Conservation (phyloP, 1,140 invertebrate species). For the Heliothis subflexa region DNA sequence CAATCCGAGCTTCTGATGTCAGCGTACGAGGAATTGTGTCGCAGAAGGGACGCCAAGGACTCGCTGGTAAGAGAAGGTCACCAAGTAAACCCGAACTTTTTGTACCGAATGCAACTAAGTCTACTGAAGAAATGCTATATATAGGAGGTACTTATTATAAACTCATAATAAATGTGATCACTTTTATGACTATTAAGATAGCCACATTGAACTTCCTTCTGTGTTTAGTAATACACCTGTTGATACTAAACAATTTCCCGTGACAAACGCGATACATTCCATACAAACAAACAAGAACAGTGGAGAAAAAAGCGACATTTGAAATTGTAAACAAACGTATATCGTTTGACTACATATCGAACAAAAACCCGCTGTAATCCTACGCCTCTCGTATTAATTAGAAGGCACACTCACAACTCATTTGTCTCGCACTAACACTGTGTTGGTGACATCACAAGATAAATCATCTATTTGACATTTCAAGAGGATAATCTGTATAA, state of each 20-base stretch:
- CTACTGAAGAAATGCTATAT: too few relatives aligned
- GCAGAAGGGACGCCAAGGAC: constrained; percentile 46
- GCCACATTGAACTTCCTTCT: too few relatives aligned
- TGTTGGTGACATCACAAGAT: constrained; percentile 31
- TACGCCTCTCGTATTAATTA: constrained; percentile 39
- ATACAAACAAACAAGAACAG: constrained; percentile 2
- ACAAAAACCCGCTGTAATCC: constrained; percentile 33
- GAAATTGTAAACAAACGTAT: constrained; percentile 29
- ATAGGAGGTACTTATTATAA: too few relatives aligned
- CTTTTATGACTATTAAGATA: too few relatives aligned
- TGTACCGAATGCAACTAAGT: too few relatives aligned
- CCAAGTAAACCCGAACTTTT: neutral
- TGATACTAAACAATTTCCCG: constrained; percentile 6
- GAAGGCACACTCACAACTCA: constrained; percentile 34
- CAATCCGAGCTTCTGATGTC: constrained; percentile 74
- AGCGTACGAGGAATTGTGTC: constrained; percentile 59
- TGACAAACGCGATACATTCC: constrained; percentile 13
- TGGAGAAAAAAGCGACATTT: constrained; percentile 21
- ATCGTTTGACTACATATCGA: constrained; percentile 16
- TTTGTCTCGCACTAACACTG: constrained; percentile 30
- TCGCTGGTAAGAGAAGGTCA: neutral
- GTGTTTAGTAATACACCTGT: neutral
- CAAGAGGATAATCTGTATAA: constrained; percentile 45
- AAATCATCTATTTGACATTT: constrained; percentile 37
- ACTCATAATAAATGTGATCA: too few relatives aligned